Conservation (phyloP, 2,797 vertebrate species). For the Setipinna tenuifilis region DNA sequence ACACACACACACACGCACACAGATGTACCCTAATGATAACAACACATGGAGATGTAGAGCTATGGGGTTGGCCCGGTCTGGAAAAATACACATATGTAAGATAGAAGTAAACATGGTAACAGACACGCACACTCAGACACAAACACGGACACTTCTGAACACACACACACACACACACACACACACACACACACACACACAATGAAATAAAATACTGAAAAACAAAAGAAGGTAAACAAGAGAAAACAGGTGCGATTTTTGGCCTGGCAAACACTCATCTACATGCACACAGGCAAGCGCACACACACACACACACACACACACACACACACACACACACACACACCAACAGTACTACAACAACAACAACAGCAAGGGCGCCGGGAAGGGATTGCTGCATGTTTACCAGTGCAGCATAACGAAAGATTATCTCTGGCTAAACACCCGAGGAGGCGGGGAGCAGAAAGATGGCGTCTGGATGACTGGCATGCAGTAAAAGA, state of each 20-base stretch:
- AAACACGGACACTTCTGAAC: too few relatives aligned
- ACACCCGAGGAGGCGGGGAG: conserved; percentile 19
- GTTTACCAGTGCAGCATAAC: neutral
- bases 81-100: too few relatives aligned
- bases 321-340: conserved; percentile 25
- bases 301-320: conserved; percentile 8
- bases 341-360: neutral
- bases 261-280: conserved; percentile 48
- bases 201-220: too few relatives aligned
- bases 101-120: too few relatives aligned
- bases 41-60: neutral
- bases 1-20: too few relatives aligned
- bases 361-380: neutral
- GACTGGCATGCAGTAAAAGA: neutral
- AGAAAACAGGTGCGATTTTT: conserved; percentile 40
- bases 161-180: neutral
- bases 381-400: neutral
- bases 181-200: neutral
- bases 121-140: too few relatives aligned
- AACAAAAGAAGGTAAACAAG: neutral
- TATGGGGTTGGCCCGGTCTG: neutral
- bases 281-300: neutral
- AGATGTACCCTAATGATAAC: neutral
- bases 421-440: conserved; percentile 41
- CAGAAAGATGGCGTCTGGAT: conserved; percentile 27